phyloP scores from a whole-genome alignment of 2,797 vertebrate species.

The Rhynchonycteris naso region DNA sequence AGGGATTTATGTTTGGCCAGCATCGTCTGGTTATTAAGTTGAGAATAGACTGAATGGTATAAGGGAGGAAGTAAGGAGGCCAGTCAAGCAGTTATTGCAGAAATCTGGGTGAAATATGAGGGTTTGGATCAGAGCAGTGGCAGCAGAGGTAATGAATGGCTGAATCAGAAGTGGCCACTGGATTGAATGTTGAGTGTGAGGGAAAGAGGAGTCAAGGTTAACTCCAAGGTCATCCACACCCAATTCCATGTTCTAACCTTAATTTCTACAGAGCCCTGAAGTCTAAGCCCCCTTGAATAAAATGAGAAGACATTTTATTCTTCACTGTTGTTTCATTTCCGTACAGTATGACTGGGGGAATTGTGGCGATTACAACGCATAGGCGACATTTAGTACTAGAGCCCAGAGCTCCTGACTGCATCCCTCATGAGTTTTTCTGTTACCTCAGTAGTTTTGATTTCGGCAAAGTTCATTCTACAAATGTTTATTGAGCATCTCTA shows the following conservation, averaged over 20 bases:
- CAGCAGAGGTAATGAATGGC: neutral
- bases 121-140: no score
- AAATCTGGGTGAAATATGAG: neutral
- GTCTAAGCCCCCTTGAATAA: neutral
- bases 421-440: neutral
- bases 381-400: neutral
- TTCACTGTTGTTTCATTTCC: neutral
- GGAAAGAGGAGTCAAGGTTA: neutral
- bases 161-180: neutral
- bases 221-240: neutral
- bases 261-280: neutral
- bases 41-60: neutral
- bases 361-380: neutral
- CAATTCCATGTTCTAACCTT: neutral
- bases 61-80: neutral
- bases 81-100: neutral
- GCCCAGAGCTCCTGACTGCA: neutral
- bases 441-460: neutral
- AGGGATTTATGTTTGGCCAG: neutral
- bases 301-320: neutral
- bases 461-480: slow-evolving; percentile 45
- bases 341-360: neutral
- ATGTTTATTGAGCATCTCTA: slow-evolving; percentile 10
- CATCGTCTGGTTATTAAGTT: neutral
- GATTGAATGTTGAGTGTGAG: neutral